Evolutionary conservation across 2,113 vertebrate species (phyloP).

Genomic region (Leptobrachium ailaonicum): DNA sequence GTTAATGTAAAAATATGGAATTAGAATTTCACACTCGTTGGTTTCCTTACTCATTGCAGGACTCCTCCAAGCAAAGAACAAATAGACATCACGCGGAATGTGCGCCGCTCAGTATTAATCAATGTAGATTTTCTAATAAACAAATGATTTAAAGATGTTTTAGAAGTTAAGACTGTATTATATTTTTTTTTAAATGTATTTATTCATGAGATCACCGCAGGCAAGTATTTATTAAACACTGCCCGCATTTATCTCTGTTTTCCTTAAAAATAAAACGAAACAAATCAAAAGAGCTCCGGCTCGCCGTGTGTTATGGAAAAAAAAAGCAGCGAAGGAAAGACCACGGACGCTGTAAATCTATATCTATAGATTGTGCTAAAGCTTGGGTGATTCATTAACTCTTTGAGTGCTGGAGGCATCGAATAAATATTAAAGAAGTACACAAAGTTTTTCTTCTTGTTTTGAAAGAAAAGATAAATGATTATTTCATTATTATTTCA

Average conservation of each 20-base stretch:
- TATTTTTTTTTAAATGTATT: conserved; percentile 26
- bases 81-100: not conserved
- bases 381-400: no score
- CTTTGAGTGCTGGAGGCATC: no score
- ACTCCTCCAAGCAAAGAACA: conserved; percentile 11
- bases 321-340: not conserved
- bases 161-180: not conserved
- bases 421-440: no score
- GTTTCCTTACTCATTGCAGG: not conserved
- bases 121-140: conserved; percentile 31
- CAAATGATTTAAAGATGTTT: conserved; percentile 22
- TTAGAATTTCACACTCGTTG: not conserved
- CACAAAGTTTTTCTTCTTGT: no score
- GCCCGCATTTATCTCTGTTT: conserved; percentile 21
- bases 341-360: not conserved
- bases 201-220: conserved; percentile 25
- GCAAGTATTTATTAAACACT: conserved; percentile 12
- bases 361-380: no score
- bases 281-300: conserved; percentile 11
- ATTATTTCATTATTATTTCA: no score
- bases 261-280: conserved; percentile 20
- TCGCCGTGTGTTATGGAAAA: not conserved
- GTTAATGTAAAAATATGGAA: not conserved
- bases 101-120: conserved; percentile 9
- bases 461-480: no score